Evolutionary conservation across 2,113 vertebrate species (phyloP).

Genomic region (Sprattus sprattus): DNA sequence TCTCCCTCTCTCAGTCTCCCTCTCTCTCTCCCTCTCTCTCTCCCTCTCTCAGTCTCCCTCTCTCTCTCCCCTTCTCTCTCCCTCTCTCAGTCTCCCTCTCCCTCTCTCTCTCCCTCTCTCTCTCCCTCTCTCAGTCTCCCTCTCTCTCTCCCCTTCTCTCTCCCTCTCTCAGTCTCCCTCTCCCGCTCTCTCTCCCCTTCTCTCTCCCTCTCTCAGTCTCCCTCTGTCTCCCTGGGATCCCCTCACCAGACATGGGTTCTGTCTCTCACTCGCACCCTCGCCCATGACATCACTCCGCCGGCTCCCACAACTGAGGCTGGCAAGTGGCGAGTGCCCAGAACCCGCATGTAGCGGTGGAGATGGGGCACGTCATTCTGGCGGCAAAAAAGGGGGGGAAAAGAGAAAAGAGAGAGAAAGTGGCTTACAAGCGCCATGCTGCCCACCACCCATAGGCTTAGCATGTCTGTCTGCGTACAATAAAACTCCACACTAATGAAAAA

Average conservation of each 20-base stretch:
- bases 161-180: background rate
- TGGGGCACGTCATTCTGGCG: background rate
- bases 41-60: background rate
- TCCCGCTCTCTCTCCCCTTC: background rate
- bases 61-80: background rate
- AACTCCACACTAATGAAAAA: background rate
- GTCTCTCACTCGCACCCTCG: background rate
- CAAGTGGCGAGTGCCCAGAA: background rate
- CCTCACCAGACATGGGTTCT: no score
- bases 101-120: background rate
- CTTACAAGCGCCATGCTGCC: background rate
- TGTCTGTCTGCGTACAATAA: slow-evolving; percentile 4
- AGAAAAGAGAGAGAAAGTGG: background rate
- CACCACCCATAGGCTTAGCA: background rate
- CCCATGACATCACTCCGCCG: background rate
- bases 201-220: background rate
- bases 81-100: background rate
- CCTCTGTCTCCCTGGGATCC: background rate
- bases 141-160: background rate
- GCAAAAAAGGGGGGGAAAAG: background rate
- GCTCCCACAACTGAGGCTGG: background rate
- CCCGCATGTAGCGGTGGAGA: background rate
- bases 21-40: background rate
- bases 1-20: background rate
- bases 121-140: background rate